A percentile compares a stretch with the other conserved stretches of the same genome.
These are phyloP conservation scores for Samia ricini DNA, from an alignment of 1,140 invertebrate genomes.

Conservation along the genomic window DNA sequence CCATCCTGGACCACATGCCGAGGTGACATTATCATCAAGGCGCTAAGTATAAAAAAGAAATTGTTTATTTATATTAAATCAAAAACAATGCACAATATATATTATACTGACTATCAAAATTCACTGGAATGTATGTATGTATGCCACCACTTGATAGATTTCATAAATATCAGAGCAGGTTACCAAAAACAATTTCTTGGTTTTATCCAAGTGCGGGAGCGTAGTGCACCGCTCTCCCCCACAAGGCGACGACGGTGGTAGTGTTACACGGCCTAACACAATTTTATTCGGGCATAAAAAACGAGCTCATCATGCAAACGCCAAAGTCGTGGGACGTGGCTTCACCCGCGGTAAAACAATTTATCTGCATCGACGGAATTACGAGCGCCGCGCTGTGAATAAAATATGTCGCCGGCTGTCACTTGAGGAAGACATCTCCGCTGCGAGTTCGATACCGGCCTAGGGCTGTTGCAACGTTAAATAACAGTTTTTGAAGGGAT, in stretches of 20 bases:
- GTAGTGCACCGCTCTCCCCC: slow-evolving; percentile 35
- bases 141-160: slow-evolving; percentile 56
- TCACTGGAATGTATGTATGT: slow-evolving; percentile 64
- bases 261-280: no score
- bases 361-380: slow-evolving; percentile 76
- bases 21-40: no score
- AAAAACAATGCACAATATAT: no score
- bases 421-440: slow-evolving; percentile 48
- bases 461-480: slow-evolving; percentile 34
- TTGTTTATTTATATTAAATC: no score
- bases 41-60: no score
- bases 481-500: no score
- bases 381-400: slow-evolving; percentile 69
- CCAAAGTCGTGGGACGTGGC: slow-evolving; percentile 67
- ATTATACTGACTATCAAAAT: slow-evolving; percentile 13
- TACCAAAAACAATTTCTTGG: slow-evolving; percentile 67
- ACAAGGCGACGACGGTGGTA: slow-evolving; percentile 40
- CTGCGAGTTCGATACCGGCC: slow-evolving; percentile 12
- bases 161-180: slow-evolving; percentile 75
- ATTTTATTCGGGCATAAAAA: slow-evolving; percentile 76
- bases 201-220: slow-evolving; percentile 37
- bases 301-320: slow-evolving; percentile 75
- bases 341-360: slow-evolving; percentile 72
- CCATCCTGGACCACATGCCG: no score
- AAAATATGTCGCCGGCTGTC: slow-evolving; percentile 75